Conservation (phyloP, 1,140 invertebrate species). For the Philaenus spumarius region DNA sequence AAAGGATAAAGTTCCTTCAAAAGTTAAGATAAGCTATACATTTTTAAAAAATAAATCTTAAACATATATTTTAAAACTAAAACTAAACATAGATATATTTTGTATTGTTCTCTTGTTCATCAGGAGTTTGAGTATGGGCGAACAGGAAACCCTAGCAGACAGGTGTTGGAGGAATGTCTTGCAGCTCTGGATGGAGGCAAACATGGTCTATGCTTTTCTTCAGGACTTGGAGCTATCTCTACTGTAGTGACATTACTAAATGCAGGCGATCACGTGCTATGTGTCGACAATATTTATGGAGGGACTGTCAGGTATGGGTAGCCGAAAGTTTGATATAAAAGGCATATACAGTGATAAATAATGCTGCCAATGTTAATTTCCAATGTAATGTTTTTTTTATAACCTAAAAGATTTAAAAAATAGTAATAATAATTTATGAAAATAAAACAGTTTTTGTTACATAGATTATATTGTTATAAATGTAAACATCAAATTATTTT, state of each 20-base stretch:
- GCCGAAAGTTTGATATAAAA: too few relatives aligned
- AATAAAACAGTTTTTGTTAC: too few relatives aligned
- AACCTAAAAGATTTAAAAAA: too few relatives aligned
- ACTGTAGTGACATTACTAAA: constrained; percentile 67
- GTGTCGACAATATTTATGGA: constrained; percentile 93
- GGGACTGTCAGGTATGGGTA: constrained; percentile 62
- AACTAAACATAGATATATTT: neutral
- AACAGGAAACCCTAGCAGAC: constrained; percentile 91
- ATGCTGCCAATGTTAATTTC: too few relatives aligned
- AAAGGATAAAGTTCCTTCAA: too few relatives aligned
- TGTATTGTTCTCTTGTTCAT: constrained; percentile 24
- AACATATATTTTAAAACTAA: constrained; percentile 45
- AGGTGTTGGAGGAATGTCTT: constrained; percentile 81
- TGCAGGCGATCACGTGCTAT: constrained; percentile 84
- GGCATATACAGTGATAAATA: too few relatives aligned
- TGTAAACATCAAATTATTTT: too few relatives aligned
- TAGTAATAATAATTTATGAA: neutral
- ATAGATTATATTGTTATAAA: too few relatives aligned
- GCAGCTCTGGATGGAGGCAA: constrained; percentile 87
- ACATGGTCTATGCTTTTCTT: constrained; percentile 78
- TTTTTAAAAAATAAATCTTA: too few relatives aligned
- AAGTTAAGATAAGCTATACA: too few relatives aligned
- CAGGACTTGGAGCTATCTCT: constrained; percentile 81
- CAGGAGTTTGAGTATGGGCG: constrained; percentile 89
- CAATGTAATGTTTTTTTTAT: too few relatives aligned